Percentiles rank a stretch among this genome's conserved stretches.
Conservation (phyloP, 1,140 invertebrate species). For the Philotrypesis tridentata region DNA sequence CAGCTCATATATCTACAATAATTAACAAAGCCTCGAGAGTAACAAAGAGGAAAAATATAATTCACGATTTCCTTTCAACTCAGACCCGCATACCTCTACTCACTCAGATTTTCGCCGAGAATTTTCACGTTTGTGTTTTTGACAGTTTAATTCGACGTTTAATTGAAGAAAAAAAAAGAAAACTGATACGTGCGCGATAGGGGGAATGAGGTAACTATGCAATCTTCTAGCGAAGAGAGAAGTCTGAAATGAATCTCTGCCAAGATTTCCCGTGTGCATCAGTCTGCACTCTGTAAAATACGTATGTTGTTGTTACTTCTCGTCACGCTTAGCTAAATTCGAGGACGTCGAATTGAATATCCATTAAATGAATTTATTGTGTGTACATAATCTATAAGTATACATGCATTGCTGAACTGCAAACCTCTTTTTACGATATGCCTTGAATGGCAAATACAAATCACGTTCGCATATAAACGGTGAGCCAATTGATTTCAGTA, state of each 20-base stretch:
- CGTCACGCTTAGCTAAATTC: background rate
- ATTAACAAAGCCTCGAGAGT: background rate
- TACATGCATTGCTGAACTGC: background rate
- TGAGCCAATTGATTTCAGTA: background rate
- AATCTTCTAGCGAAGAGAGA: no score
- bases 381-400: background rate
- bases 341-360: background rate
- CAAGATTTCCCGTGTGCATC: background rate
- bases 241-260: background rate
- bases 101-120: background rate
- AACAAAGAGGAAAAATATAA: background rate
- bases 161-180: constrained; percentile 22
- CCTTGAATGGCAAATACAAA: no score
- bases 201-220: background rate
- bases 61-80: background rate
- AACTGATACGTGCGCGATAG: background rate
- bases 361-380: background rate
- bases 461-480: no score
- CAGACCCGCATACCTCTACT: no score
- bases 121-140: constrained; percentile 21
- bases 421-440: background rate
- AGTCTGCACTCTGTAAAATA: no score
- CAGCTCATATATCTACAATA: background rate
- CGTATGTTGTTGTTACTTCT: constrained; percentile 2
- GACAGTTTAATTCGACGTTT: constrained; percentile 18